Percentiles rank a stretch among this genome's conserved stretches.
These are phyloP conservation scores for Cheirogaleus medius DNA, from an alignment of 2,113 vertebrate genomes.

Conservation along the genomic window DNA sequence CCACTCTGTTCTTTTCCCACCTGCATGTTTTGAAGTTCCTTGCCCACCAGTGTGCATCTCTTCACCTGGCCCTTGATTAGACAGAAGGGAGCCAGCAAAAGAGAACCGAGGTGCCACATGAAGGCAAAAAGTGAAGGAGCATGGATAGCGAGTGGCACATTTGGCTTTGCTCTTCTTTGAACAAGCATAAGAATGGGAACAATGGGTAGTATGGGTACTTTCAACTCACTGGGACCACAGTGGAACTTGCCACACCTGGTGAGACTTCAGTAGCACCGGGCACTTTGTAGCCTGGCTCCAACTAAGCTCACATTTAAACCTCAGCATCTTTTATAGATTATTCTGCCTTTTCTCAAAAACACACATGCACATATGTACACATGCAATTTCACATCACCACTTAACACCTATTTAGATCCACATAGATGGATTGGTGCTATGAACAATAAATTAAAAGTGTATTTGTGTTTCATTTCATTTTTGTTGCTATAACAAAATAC, in stretches of 20 bases:
- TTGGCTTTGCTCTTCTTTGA: background rate
- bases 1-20: background rate
- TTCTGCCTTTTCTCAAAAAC: background rate
- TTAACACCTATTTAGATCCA: background rate
- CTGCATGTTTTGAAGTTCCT: background rate
- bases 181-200: background rate
- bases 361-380: background rate
- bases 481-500: background rate
- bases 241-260: background rate
- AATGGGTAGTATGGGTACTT: too few relatives aligned
- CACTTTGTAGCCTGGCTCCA: background rate
- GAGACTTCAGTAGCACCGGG: background rate
- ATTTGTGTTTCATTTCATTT: background rate
- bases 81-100: background rate
- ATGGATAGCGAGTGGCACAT: rapidly evolving
- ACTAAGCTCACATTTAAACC: background rate
- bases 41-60: background rate
- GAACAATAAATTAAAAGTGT: background rate
- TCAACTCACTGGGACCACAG: background rate
- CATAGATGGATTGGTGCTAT: background rate
- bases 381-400: background rate
- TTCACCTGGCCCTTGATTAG: background rate
- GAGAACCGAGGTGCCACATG: background rate
- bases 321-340: background rate
- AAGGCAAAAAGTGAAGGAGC: background rate